Base-by-base conservation (phyloP, 2,888 invertebrate species). In the Melolontha melolontha region DNA sequence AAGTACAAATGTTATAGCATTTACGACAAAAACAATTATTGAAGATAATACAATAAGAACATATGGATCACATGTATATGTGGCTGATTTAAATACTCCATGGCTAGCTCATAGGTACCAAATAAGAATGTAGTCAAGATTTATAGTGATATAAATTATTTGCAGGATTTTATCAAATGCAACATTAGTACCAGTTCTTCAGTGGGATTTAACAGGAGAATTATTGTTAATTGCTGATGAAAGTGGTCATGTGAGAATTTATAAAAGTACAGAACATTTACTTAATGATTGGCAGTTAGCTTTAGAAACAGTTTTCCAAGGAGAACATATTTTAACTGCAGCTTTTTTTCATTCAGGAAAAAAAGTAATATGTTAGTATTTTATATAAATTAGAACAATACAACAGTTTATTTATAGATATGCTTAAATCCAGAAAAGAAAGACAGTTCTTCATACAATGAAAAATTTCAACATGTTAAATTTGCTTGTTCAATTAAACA, bases 291-390 rank as follows among this genome's bases (percentile, higher is more conserved):
- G 97, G 97, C 85, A 84, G 0, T 87, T 92, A 67, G 82, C 92
- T 0, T 91, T 92, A 70, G 87, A 87, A 44, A 90, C 91, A 0
- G 80, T 82, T 63, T 86, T 91, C 74, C 82, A 86, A 79, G 95
- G 95, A 10, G 97, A 97, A 83, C 92, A 93, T 76, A 92, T 97
- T 76, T 87, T 97, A 57, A 88, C 91, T 42, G 91, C 92, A 0
- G 90, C 90, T 6, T 97, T 96, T 86, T 95, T 96, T 80, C 95
- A 96, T 83, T 94, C 92, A 77, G 96, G 96, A 0, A 91, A 94
- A 70, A 92, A 93, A 84, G 90, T 89, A 83, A 68, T 52, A 5
- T 10, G 10, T 11, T 51, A 29, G 44, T 14, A 47, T 5, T 2
- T 44, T n/a, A 5, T 11, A 44, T 44, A 1, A 44, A n/a, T 11